A percentile compares a stretch with the other conserved stretches of the same genome.
Conservation (phyloP, 2,888 invertebrate species). For the Amiota minor region DNA sequence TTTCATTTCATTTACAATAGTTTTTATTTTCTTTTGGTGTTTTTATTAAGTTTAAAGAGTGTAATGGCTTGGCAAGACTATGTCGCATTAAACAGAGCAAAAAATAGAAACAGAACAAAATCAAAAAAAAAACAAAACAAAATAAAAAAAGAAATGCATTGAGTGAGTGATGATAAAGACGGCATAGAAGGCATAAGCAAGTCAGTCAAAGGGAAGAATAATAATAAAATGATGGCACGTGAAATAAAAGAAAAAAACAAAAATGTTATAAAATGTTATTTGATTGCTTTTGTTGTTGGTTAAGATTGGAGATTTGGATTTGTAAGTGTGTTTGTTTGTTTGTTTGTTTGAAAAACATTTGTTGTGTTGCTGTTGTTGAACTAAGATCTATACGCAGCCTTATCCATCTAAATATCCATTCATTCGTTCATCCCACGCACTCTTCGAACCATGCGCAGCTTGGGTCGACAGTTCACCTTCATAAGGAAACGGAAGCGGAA, state of each 20-base stretch:
- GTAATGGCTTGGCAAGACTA: neutral
- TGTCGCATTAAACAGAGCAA: neutral
- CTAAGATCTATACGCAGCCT: no score
- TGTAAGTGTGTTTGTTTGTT: neutral
- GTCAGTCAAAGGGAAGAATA: neutral
- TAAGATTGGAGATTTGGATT: no score
- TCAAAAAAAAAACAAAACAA: neutral
- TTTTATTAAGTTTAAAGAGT: neutral
- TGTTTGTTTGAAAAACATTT: neutral
- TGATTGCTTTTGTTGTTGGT: neutral
- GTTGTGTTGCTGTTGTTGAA: no score
- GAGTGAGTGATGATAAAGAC: neutral
- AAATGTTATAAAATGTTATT: neutral
- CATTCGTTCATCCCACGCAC: no score
- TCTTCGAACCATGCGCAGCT: no score
- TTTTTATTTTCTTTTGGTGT: neutral
- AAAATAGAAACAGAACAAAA: neutral
- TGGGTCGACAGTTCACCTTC: no score
- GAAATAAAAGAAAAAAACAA: neutral
- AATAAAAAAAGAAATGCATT: neutral
- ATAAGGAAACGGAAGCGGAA: slow-evolving; percentile 36
- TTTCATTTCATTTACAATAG: neutral
- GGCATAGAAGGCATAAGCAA: neutral
- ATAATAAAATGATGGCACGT: neutral
- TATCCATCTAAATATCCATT: no score